Percentiles rank a stretch among this genome's conserved stretches.
phyloP scores from a whole-genome alignment of 2,888 invertebrate species.

The Rhorus exstirpatorius region DNA sequence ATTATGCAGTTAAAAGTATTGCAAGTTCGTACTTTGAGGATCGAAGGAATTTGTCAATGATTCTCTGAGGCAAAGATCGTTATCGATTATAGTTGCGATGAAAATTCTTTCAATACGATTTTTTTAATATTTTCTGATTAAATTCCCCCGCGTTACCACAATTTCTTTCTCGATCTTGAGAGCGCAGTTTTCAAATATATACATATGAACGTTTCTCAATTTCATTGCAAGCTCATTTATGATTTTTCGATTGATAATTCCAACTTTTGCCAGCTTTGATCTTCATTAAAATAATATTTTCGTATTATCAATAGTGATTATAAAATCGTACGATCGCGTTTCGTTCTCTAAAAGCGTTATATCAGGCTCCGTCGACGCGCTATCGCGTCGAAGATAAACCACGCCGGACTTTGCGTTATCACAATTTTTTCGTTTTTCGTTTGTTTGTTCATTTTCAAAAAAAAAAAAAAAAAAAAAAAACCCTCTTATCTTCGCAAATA shows the following conservation, averaged over 20 bases:
- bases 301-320: conserved; percentile 6
- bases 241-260: too few relatives aligned
- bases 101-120: conserved; percentile 4
- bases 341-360: conserved; percentile 15
- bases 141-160: not conserved
- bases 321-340: conserved; percentile 46
- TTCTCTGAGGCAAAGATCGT: not conserved
- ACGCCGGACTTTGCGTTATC: conserved; percentile 46
- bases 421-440: conserved; percentile 17
- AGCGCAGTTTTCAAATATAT: not conserved
- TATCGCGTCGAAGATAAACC: conserved; percentile 47
- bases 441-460: conserved; percentile 1
- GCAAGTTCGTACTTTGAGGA: not conserved
- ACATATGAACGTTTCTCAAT: too few relatives aligned
- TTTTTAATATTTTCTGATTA: conserved; percentile 5
- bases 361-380: conserved; percentile 4
- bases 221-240: too few relatives aligned
- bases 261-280: not conserved
- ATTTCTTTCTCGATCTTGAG: not conserved
- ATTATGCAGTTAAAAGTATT: not conserved
- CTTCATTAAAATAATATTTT: not conserved
- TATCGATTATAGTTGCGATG: not conserved
- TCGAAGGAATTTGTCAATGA: not conserved
- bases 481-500: conserved; percentile 48
- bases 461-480: too few relatives aligned